Percentiles rank a stretch among this genome's conserved stretches.
phyloP scores from a whole-genome alignment of 2,113 vertebrate genomes.

The Grallaria varia region DNA sequence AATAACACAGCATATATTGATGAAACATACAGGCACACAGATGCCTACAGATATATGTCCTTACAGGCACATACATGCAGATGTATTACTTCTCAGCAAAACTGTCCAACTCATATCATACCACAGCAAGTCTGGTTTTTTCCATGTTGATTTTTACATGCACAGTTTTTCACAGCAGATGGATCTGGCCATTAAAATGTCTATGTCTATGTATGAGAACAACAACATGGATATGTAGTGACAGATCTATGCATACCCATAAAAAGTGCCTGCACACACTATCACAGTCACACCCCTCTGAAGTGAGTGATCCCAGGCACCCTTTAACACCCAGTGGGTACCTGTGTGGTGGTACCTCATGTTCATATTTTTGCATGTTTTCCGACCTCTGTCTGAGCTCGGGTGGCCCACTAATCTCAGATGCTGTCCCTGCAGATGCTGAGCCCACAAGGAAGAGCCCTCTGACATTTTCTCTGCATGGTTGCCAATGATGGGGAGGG shows the following conservation, averaged over 20 bases:
- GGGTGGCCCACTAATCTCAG: neutral
- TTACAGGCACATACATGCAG: neutral
- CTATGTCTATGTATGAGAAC: neutral
- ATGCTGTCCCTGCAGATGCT: neutral
- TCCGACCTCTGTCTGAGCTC: neutral
- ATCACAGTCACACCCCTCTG: neutral
- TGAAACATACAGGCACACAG: neutral
- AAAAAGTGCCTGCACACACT: rapidly evolving
- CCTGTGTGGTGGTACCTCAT: too few relatives aligned
- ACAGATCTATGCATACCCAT: neutral
- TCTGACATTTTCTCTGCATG: neutral
- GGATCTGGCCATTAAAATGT: neutral
- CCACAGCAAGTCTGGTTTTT: neutral
- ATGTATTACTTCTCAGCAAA: neutral
- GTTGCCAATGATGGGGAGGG: neutral
- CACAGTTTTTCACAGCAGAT: neutral
- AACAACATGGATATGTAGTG: neutral
- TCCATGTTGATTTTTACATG: neutral
- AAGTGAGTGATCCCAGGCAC: neutral
- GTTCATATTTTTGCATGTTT: neutral
- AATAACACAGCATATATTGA: neutral
- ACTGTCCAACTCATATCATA: neutral
- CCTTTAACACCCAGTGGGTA: neutral
- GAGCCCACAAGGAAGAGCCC: neutral
- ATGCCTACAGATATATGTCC: neutral